phyloP scores from a whole-genome alignment of 2,888 invertebrate species.

The Rhingia rostrata region DNA sequence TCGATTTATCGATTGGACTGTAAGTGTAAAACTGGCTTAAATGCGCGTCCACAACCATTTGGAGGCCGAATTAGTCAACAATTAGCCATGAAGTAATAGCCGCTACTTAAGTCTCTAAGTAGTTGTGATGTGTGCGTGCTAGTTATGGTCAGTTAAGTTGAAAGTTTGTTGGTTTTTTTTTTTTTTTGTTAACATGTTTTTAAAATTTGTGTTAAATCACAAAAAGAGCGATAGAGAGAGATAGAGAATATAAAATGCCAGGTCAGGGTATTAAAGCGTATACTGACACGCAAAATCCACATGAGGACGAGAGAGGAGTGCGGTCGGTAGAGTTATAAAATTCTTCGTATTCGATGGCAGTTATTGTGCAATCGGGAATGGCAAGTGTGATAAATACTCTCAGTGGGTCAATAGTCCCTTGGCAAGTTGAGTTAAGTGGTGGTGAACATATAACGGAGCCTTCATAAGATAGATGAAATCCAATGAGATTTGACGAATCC shows the following conservation, averaged over 20 bases:
- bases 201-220: slow-evolving; percentile 42
- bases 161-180: slow-evolving; percentile 22
- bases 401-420: slow-evolving; percentile 25
- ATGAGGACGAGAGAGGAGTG: slow-evolving; percentile 9
- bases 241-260: too few relatives aligned
- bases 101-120: slow-evolving; percentile 15
- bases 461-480: too few relatives aligned
- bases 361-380: slow-evolving; percentile 19
- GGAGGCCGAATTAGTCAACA: slow-evolving; percentile 53
- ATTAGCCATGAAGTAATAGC: slow-evolving; percentile 54
- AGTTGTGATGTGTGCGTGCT: slow-evolving; percentile 54
- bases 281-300: slow-evolving; percentile 65
- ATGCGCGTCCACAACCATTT: slow-evolving; percentile 44
- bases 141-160: slow-evolving; percentile 63
- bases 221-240: slow-evolving; percentile 1
- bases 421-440: too few relatives aligned
- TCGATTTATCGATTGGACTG: slow-evolving; percentile 38
- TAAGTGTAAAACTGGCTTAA: slow-evolving; percentile 7
- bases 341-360: slow-evolving; percentile 4
- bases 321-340: slow-evolving; percentile 29
- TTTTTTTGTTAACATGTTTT: slow-evolving; percentile 28
- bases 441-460: too few relatives aligned
- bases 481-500: too few relatives aligned
- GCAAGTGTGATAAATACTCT: slow-evolving; percentile 33
- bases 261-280: slow-evolving; percentile 37